These are phyloP conservation scores for Drosophila tripunctata DNA, from an alignment of 2,888 invertebrate species.

Conservation along the genomic window DNA sequence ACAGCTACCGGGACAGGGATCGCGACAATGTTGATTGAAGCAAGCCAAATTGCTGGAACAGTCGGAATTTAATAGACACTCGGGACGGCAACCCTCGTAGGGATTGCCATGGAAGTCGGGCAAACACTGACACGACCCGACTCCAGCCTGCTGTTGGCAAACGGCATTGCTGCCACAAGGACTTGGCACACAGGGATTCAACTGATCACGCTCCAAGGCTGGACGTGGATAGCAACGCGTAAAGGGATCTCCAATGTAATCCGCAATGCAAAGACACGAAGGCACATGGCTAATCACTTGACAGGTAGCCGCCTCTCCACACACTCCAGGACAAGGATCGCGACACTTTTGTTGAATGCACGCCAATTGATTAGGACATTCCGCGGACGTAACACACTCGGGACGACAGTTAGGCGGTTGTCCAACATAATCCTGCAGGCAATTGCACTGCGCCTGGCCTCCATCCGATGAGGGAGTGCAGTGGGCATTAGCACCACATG, in stretches of 20 bases:
- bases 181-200: conserved; percentile 87
- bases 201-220: conserved; percentile 71
- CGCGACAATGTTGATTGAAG: conserved; percentile 88
- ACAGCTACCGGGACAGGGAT: conserved; percentile 92
- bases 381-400: conserved; percentile 89
- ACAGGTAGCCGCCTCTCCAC: conserved; percentile 90
- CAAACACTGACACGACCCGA: conserved; percentile 88
- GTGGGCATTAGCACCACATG: conserved; percentile 87
- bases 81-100: conserved; percentile 89
- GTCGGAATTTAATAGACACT: conserved; percentile 89
- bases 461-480: conserved; percentile 85
- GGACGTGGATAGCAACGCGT: conserved; percentile 85
- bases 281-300: conserved; percentile 91
- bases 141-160: conserved; percentile 83
- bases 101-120: conserved; percentile 88
- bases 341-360: conserved; percentile 91
- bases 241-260: conserved; percentile 87
- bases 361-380: conserved; percentile 89
- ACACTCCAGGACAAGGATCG: conserved; percentile 91
- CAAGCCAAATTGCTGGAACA: conserved; percentile 89
- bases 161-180: conserved; percentile 88
- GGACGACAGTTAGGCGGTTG: conserved; percentile 91
- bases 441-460: conserved; percentile 85
- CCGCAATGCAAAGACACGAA: conserved; percentile 86
- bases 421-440: conserved; percentile 88